These are phyloP conservation scores for Lepidochrysops patricia DNA, from an alignment of 2,888 invertebrate genomes.

Conservation along the genomic window DNA sequence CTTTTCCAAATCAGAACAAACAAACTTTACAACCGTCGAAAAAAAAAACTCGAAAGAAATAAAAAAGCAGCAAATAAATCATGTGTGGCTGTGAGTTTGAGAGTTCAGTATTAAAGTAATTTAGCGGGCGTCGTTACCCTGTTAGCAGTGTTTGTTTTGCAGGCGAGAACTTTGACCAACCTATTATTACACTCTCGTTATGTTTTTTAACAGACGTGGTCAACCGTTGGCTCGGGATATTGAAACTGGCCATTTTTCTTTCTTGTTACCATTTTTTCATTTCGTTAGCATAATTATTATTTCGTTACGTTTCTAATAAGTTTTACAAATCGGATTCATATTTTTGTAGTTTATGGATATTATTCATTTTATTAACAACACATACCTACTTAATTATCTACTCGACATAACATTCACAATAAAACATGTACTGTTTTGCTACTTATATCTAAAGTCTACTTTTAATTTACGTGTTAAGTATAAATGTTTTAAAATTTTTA, in stretches of 20 bases:
- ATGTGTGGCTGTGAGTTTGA: constrained; percentile 23
- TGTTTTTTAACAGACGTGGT: constrained; percentile 55
- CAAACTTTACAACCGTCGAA: neutral
- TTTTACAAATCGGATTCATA: too few relatives aligned
- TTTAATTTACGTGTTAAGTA: too few relatives aligned
- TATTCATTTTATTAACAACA: too few relatives aligned
- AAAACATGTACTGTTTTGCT: too few relatives aligned
- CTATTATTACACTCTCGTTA: constrained; percentile 68
- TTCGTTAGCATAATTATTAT: too few relatives aligned
- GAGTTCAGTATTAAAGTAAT: constrained; percentile 52
- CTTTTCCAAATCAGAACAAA: neutral
- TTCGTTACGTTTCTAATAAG: too few relatives aligned
- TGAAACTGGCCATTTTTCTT: neutral
- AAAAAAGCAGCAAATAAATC: constrained; percentile 23
- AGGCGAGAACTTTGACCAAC: constrained; percentile 69
- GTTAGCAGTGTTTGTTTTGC: constrained; percentile 70
- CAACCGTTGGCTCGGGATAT: constrained; percentile 37
- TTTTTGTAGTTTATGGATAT: too few relatives aligned
- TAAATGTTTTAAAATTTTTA: too few relatives aligned
- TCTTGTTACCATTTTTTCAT: too few relatives aligned
- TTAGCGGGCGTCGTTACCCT: constrained; percentile 42
- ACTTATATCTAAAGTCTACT: too few relatives aligned
- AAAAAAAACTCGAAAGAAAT: constrained; percentile 10
- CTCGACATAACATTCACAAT: too few relatives aligned
- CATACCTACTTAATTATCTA: too few relatives aligned